Percentiles rank a stretch among this genome's conserved stretches.
Evolutionary conservation across 1,140 invertebrate genomes (phyloP).

Genomic region (Diachasma alloeum): DNA sequence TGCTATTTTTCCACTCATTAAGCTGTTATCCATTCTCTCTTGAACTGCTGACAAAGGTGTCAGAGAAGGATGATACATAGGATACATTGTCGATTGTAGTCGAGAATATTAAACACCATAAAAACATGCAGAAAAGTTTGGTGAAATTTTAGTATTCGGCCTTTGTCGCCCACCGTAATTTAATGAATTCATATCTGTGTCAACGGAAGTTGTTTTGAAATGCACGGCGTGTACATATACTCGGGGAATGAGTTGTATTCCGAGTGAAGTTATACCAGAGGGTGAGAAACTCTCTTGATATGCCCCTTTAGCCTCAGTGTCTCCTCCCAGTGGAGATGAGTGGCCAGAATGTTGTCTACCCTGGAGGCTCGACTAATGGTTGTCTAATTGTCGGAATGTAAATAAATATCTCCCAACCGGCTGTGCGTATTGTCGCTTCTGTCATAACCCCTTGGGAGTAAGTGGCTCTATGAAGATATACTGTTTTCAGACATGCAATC

Average conservation of each 20-base stretch:
- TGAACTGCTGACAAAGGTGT: neutral
- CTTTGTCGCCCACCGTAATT: conserved; percentile 30
- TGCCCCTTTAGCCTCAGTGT: neutral
- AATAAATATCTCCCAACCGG: conserved; percentile 61
- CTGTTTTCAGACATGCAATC: conserved; percentile 59
- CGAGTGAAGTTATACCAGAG: conserved; percentile 8
- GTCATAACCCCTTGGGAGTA: conserved; percentile 36
- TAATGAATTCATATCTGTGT: conserved; percentile 37
- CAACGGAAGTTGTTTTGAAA: conserved; percentile 35
- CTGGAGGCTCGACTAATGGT: conserved; percentile 56
- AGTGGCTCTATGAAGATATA: conserved; percentile 60
- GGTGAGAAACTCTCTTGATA: conserved; percentile 18
- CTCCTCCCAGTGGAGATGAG: conserved; percentile 24
- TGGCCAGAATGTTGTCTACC: conserved; percentile 34
- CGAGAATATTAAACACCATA: conserved; percentile 1
- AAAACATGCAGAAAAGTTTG: conserved; percentile 3
- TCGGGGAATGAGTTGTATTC: conserved; percentile 31
- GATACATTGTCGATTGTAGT: neutral
- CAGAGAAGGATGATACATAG: neutral
- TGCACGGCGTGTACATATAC: conserved; percentile 33
- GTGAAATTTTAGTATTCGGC: conserved; percentile 25
- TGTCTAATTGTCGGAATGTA: conserved; percentile 62
- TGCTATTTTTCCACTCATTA: neutral
- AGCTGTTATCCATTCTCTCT: neutral
- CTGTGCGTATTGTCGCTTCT: conserved; percentile 29